These are phyloP conservation scores for Hydrocynus forskahlii DNA, from an alignment of 2,797 vertebrate genomes.

Conservation along the genomic window DNA sequence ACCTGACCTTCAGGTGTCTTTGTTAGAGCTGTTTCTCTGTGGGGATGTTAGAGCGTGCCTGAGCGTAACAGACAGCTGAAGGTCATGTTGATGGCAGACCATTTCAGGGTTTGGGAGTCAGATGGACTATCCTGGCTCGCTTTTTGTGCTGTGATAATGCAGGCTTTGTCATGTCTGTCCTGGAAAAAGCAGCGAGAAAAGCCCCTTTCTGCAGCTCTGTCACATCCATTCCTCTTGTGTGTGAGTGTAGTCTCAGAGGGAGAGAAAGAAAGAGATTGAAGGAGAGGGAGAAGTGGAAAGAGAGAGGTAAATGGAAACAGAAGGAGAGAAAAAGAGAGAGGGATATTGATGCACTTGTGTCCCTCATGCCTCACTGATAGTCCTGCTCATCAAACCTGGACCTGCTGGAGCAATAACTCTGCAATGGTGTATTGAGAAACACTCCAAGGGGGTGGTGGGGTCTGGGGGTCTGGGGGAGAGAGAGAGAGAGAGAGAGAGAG, in stretches of 20 bases:
- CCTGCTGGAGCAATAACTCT: constrained; percentile 34
- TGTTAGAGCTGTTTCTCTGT: constrained; percentile 34
- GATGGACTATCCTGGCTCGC: background rate
- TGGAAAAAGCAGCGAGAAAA: constrained; percentile 33
- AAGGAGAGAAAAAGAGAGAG: constrained; percentile 11
- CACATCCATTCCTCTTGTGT: constrained; percentile 37
- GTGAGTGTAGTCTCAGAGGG: constrained; percentile 18
- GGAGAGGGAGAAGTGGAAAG: background rate
- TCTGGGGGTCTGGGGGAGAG: background rate
- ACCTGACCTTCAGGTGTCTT: constrained; percentile 49
- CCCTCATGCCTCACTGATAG: constrained; percentile 60
- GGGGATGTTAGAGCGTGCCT: constrained; percentile 24
- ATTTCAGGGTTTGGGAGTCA: constrained; percentile 23
- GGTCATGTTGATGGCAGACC: constrained; percentile 41
- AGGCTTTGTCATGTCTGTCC: constrained; percentile 20
- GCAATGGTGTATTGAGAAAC: constrained; percentile 45
- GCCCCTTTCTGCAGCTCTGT: constrained; percentile 41
- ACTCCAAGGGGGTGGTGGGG: constrained; percentile 3
- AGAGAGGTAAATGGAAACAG: constrained; percentile 9
- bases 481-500: background rate
- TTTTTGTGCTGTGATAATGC: background rate
- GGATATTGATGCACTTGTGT: constrained; percentile 55
- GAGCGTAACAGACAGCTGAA: constrained; percentile 39
- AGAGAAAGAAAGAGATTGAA: constrained; percentile 18
- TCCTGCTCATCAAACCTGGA: constrained; percentile 62